These are phyloP conservation scores for Lymantria monacha DNA, from an alignment of 2,888 invertebrate species.

Conservation along the genomic window DNA sequence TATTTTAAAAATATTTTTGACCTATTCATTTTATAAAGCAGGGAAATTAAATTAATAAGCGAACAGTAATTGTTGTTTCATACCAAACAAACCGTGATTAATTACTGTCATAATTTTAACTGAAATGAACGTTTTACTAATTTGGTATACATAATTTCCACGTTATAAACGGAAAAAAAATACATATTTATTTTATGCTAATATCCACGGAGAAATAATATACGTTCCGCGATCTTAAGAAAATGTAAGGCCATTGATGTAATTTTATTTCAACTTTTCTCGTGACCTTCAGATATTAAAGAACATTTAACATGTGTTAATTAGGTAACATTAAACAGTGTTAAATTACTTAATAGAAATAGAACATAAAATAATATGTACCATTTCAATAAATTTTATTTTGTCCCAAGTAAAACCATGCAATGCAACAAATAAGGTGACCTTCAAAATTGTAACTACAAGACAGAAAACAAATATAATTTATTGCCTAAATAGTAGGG, in stretches of 20 bases:
- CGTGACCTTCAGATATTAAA: too few species aligned
- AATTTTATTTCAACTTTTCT: neutral
- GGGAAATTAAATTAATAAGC: neutral
- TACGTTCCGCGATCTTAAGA: neutral
- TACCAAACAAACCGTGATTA: slow-evolving; percentile 25
- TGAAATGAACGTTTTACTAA: slow-evolving; percentile 10
- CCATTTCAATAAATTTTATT: too few species aligned
- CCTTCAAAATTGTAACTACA: too few species aligned
- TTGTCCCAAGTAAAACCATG: too few species aligned
- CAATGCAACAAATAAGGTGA: too few species aligned
- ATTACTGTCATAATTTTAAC: slow-evolving; percentile 24
- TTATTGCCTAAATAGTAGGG: too few species aligned
- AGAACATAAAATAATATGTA: too few species aligned
- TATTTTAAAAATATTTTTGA: too few species aligned
- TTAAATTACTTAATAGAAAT: too few species aligned
- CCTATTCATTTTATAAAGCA: neutral
- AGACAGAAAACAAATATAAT: too few species aligned
- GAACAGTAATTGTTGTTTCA: slow-evolving; percentile 23
- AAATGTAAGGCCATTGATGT: slow-evolving; percentile 3
- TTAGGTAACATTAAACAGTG: too few species aligned
- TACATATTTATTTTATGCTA: slow-evolving; percentile 33
- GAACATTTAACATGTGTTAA: too few species aligned
- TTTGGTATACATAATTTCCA: slow-evolving; percentile 17
- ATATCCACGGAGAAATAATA: slow-evolving; percentile 9
- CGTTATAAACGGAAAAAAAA: slow-evolving; percentile 11